Base-by-base conservation (phyloP, 2,888 invertebrate species). In the Trichogramma dendrolimi region DNA sequence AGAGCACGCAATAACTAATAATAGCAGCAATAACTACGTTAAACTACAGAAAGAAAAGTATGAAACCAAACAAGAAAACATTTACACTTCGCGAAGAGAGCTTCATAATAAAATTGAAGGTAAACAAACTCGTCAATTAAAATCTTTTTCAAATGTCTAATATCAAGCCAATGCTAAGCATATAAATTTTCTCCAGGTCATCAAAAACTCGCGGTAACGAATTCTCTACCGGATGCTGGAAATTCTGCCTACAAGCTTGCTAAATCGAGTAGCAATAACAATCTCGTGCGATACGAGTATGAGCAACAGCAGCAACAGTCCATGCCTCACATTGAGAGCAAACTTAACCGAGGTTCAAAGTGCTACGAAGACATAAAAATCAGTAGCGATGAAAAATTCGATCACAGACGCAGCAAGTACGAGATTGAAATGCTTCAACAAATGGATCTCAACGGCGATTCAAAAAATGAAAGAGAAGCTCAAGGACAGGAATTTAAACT, bases 401-500 rank as follows among this genome's bases (percentile, higher is more conserved):
- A 77, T 11, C 69, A 72, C 46, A 68, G 75, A 4, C 65, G 69
- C 52, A 74, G 74, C 60, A 76, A 74, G 48, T 76, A 75, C 56
- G 75, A 76, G n/a, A 53, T 67, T 8, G 76, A 75, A 0, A 43
- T 70, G 3, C 39, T 58, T 1, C 68, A 67, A 42, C 64, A 66
- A 6, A 11, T 64, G 14, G 64, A 65, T 40, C 65, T 43, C 65
- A 71, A 57, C 65, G 69, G 51, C 47, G 61, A 64, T 10, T 41
- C 54, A 1, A 65, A 67, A 47, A 66, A 68, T 1, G 60, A 65
- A 1, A 58, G 61, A 44, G 66, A 68, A 5, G 49, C 49, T 14
- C 58, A 61, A n/a, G 62, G 60, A 11, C 80, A 81, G 64, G 81
- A 81, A 44, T 81, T 81, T 60, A 80, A 80, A 68, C 74, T 81